Conservation (phyloP, 2,113 vertebrate species). For the Oxygymnocypris stewartii region DNA sequence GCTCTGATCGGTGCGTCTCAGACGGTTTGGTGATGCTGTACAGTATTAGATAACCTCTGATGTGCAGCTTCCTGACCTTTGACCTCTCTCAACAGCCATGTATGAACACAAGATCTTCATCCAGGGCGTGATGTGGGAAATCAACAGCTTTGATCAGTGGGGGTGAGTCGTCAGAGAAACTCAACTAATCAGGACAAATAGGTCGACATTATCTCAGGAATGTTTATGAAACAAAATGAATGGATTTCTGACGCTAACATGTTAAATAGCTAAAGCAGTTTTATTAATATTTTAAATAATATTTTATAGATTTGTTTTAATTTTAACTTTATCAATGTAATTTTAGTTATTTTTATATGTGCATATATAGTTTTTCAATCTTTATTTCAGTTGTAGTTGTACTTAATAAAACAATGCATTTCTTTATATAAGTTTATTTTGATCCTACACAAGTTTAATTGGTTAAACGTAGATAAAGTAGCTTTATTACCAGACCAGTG, state of each 20-base stretch:
- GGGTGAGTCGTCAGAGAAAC: constrained; percentile 81
- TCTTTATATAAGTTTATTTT: no score
- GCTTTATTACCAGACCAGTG: no score
- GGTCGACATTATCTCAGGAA: background rate
- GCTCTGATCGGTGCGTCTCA: constrained; percentile 81
- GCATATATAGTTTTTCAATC: no score
- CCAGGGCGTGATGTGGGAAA: constrained; percentile 93
- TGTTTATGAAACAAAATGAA: background rate
- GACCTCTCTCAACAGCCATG: constrained; percentile 80
- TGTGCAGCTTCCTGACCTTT: background rate
- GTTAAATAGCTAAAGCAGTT: background rate
- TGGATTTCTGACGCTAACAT: background rate
- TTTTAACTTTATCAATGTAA: no score
- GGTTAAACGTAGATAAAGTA: no score
- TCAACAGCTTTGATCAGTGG: constrained; percentile 99
- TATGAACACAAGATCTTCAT: constrained; percentile 99
- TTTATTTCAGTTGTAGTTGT: no score
- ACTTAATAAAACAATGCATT: no score
- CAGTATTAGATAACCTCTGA: background rate
- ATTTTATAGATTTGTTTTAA: no score
- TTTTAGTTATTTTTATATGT: no score
- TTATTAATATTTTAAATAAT: background rate
- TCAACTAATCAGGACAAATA: background rate
- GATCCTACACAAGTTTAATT: no score
- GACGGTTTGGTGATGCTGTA: background rate